A percentile compares a stretch with the other conserved stretches of the same genome.
These are phyloP conservation scores for Ennomos erosarius DNA, from an alignment of 2,888 invertebrate species.

Conservation along the genomic window DNA sequence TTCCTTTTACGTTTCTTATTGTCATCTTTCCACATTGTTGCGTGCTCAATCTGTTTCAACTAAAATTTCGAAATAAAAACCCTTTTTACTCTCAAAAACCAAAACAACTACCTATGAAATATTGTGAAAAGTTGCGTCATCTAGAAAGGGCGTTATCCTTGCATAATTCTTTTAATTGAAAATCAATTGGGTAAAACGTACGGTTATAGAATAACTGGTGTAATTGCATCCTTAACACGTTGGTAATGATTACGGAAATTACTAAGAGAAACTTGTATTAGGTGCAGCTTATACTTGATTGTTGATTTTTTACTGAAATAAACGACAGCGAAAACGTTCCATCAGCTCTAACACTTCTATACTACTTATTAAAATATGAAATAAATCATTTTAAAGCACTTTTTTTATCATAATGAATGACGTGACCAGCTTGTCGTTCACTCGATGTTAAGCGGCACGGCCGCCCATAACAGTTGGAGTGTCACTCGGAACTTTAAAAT, in stretches of 20 bases:
- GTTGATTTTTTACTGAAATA: neutral
- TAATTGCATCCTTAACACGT: constrained; percentile 45
- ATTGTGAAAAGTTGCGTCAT: constrained; percentile 65
- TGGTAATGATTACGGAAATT: constrained; percentile 30
- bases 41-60: constrained; percentile 34
- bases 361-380: no score
- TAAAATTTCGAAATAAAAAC: constrained; percentile 46
- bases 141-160: constrained; percentile 70
- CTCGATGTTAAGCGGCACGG: no score
- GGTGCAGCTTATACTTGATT: neutral
- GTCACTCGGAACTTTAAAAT: no score
- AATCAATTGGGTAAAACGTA: constrained; percentile 30
- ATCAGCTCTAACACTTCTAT: no score
- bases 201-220: constrained; percentile 26
- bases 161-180: constrained; percentile 50
- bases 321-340: no score
- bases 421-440: no score
- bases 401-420: no score
- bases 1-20: constrained; percentile 26
- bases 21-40: constrained; percentile 24
- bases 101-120: constrained; percentile 55
- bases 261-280: constrained; percentile 25
- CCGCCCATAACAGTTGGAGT: no score
- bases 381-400: no score
- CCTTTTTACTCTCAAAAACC: constrained; percentile 37